Evolutionary conservation across 2,888 invertebrate genomes (phyloP), one percentile per base, ranked within the genome.

Genomic region (Trichogramma dendrolimi): DNA sequence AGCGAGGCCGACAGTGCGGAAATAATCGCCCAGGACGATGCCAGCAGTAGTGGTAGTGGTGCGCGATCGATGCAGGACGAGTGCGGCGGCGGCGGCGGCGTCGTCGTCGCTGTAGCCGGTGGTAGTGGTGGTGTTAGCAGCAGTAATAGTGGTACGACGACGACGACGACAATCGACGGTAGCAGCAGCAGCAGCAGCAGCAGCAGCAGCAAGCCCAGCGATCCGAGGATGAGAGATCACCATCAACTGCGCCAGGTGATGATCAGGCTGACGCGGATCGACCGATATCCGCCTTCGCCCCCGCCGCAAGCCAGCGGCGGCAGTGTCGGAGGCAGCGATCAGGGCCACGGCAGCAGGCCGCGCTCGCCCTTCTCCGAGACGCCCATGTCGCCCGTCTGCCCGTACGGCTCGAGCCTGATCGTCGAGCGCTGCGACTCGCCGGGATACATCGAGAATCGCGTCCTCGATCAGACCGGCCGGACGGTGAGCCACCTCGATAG

Each of bases 191-290:
- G 14, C 14, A 14, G 14, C 14, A 14, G 14, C 27, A 27, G 27
- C 27, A 27, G 27, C 27, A 27, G 27, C 27, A 27, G 2, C 27
- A 27, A 10, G 47, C 5, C 47, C n/a, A 47, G 47, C 47, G 11
- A 11, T 47, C 11, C 48, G 48, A 48, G 48, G 4, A 6, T 48
- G 48, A 48, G 48, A 14, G 48, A 27, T 27, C 27, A 27, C 2
- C 3, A 27, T 48, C 11, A 48, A 43, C 0, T 61, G 63, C 46
- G 27, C 1, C 65, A 68, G 49, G 55, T 75, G 42, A 59, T 71
- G 57, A 65, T 77, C 1, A 62, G 72, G 6, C 58, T 77, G 61
- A 72, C 75, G 10, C 69, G 74, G 11, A 60, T 76, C 39, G 72
- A 73, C 52, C 44, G 50, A 10, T 54, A 44, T 43, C 10, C 6